Base-by-base conservation (phyloP, 2,888 invertebrate species). In the Sphinx pinastri region DNA sequence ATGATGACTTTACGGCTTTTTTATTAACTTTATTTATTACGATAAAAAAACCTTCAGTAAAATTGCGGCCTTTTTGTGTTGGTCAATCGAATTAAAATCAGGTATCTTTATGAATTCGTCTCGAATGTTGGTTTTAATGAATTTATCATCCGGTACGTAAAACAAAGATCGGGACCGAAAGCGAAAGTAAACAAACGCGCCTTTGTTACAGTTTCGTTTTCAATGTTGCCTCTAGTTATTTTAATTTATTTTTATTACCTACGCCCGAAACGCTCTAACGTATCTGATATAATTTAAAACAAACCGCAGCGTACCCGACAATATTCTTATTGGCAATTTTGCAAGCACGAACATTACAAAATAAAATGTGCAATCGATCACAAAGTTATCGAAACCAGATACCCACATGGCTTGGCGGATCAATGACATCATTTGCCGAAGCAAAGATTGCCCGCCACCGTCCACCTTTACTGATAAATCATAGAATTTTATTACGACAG, bases 401-500 rank as follows among this genome's bases (percentile, higher is more conserved):
- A 81, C 73, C 71, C 68, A 68, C 68, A 63, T 71, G 72, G 70
- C 72, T 70, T 68, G 71, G 71, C 70, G 77, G 76, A 81, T 81
- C 81, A 81, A 81, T 81, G 83, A 81, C 79, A 84, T 82, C 78
- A 81, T 79, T 80, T 74, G 76, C 77, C 75, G 70, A 73, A 81
- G 81, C 78, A 79, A 84, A 77, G 78, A 81, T 80, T 80, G 81
- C 79, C 77, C 82, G 78, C 77, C 63, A 63, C 47, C 47, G 63
- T 63, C 63, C 19, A 63, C 81, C 78, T 80, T 76, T 77, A 75
- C 75, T 80, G 79, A 85, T 92, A 91, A 92, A 92, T 92, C 90
- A 87, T 78, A 73, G 73, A 77, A 78, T 79, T 93, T 93, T 92
- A 93, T 88, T 84, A 82, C 85, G 83, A 85, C 87, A 87, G 88